phyloP scores from a whole-genome alignment of 2,113 vertebrate species.

The Chrysochloris asiatica region DNA sequence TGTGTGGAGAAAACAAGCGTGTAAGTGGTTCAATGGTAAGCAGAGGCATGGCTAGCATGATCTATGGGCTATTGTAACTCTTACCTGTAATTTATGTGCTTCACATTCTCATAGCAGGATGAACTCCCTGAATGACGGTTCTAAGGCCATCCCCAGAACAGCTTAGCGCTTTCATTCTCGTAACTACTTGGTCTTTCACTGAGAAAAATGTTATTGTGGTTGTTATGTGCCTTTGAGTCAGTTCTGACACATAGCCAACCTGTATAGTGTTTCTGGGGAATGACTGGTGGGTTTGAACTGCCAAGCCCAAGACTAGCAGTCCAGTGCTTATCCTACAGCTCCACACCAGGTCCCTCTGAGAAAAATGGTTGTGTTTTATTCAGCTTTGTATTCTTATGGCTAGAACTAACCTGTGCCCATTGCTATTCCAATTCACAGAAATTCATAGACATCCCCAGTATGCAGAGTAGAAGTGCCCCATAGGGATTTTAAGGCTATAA shows the following conservation, averaged over 20 bases:
- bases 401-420: not conserved
- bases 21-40: no score
- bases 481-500: not conserved
- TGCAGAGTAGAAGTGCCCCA: not conserved
- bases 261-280: no score
- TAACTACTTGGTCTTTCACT: not conserved
- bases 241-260: no score
- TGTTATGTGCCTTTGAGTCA: no score
- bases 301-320: no score
- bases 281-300: no score
- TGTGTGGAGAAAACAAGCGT: no score
- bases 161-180: not conserved
- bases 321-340: no score
- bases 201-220: no score
- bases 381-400: not conserved
- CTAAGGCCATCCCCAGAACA: not conserved
- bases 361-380: constrained; percentile 4
- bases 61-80: no score
- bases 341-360: no score
- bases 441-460: not conserved
- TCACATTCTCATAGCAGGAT: not conserved
- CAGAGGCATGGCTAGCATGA: no score
- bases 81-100: not conserved
- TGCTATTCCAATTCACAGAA: not conserved
- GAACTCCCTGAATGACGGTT: not conserved